A percentile compares a stretch with the other conserved stretches of the same genome.
Conservation (phyloP, 1,140 invertebrate genomes). For the Melanaphis sacchari region DNA sequence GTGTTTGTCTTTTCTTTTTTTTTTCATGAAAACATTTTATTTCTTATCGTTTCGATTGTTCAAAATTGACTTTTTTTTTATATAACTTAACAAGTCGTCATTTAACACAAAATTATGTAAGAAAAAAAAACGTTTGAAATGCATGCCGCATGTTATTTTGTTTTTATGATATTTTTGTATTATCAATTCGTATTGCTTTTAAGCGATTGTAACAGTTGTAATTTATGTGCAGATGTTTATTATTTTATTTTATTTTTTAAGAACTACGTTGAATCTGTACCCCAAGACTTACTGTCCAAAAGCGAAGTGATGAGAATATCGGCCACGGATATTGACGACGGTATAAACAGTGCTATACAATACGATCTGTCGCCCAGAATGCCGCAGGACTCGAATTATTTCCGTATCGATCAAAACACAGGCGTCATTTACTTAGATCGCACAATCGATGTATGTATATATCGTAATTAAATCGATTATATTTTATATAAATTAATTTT, state of each 20-base stretch:
- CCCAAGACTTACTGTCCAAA: conserved; percentile 74
- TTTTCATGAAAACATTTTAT: not conserved
- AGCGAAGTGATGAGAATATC: conserved; percentile 85
- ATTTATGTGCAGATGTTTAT: not conserved
- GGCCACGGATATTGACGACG: conserved; percentile 87
- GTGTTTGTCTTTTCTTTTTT: not conserved
- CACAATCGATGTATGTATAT: conserved; percentile 72
- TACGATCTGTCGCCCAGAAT: conserved; percentile 70
- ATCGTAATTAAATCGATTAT: not conserved
- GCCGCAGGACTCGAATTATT: conserved; percentile 72
- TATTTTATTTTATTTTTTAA: conserved; percentile 62
- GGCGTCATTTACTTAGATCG: conserved; percentile 79
- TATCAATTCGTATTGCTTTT: not conserved
- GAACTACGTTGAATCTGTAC: conserved; percentile 78
- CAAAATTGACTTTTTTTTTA: not conserved
- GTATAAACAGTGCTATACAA: conserved; percentile 79
- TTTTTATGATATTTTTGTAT: not conserved
- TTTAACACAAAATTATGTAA: not conserved
- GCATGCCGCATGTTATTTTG: not conserved
- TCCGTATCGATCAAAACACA: conserved; percentile 77
- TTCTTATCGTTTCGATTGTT: not conserved
- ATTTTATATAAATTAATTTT: not conserved
- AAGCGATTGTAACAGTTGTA: not conserved
- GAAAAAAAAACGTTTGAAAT: not conserved
- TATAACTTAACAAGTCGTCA: not conserved